phyloP scores from a whole-genome alignment of 2,113 vertebrate genomes.

The Gasterosteus aculeatus region DNA sequence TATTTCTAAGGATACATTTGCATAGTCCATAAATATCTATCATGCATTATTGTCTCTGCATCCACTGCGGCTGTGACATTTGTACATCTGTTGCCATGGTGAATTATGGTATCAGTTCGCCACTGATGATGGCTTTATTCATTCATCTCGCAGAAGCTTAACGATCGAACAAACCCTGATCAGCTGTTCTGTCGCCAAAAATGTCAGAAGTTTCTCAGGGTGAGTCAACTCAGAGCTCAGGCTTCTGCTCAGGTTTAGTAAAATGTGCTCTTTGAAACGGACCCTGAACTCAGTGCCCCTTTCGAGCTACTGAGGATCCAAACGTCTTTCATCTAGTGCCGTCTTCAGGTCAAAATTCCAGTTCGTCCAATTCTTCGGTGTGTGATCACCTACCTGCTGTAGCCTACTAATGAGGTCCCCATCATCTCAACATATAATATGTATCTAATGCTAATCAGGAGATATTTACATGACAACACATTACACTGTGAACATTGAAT shows the following conservation, averaged over 20 bases:
- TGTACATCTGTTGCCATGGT: neutral
- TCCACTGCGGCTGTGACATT: neutral
- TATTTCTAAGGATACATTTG: neutral
- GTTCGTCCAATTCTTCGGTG: neutral
- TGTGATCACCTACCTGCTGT: neutral
- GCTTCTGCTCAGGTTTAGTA: neutral
- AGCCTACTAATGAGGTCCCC: neutral
- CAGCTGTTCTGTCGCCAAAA: no score
- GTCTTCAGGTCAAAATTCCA: neutral
- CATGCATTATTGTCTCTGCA: neutral
- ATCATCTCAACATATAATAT: neutral
- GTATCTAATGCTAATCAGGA: constrained; percentile 1
- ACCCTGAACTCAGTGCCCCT: no score
- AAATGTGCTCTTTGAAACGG: neutral
- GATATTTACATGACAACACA: neutral
- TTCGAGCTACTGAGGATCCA: neutral
- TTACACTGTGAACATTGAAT: neutral
- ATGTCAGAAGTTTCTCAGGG: no score
- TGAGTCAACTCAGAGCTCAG: neutral
- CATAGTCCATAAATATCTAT: neutral
- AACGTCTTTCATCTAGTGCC: neutral
- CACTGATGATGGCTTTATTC: neutral
- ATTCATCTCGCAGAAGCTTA: neutral
- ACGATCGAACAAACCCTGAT: no score
- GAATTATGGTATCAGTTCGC: neutral